Evolutionary conservation across 1,140 invertebrate genomes (phyloP), one percentile per base, ranked within the genome.

Genomic region (Tenebrio molitor): DNA sequence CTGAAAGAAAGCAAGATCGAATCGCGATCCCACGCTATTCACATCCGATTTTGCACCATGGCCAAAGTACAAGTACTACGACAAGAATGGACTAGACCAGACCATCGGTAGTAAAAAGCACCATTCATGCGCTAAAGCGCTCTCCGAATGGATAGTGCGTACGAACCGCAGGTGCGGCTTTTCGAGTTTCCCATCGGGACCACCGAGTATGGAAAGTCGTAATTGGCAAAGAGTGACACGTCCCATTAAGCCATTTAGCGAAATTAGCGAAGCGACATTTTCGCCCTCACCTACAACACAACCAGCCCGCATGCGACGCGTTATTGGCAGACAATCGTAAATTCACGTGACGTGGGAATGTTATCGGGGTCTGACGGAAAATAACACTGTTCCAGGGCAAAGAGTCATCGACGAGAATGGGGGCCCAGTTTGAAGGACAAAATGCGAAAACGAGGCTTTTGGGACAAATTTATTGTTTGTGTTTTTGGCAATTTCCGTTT

Each of bases 11-110:
- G 19, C n/a, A n/a, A 58, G 50, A 58, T 58, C 50, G 29, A 58
- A 58, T 58, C 50, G 50, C 50, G 50, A 58, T 58, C 50, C 50
- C 50, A 58, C 50, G 50, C 50, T 58, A 58, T 58, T 58, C 50
- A 58, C 19, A n/a, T n/a, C 29, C n/a, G 15, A 58, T 58, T 29
- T 58, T 58, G 50, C 50, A 58, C 50, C 50, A 58, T 58, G 50
- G 21, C 50, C 50, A 58, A 58, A 58, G 50, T 58, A 58, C 50
- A 58, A 58, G 50, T 58, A 58, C 50, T 58, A 29, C 44, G 23
- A 17, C 50, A 58, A 58, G 50, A 58, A 58, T 58, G 50, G 23
- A 15, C 50, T 58, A 58, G 50, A 58, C 21, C 50, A 58, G 25
- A n/a, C n/a, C n/a, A n/a, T n/a, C n/a, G n/a, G 50, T 58, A 58